These are phyloP conservation scores for Coelinius sp. DNA, from an alignment of 2,888 invertebrate species.

Conservation along the genomic window DNA sequence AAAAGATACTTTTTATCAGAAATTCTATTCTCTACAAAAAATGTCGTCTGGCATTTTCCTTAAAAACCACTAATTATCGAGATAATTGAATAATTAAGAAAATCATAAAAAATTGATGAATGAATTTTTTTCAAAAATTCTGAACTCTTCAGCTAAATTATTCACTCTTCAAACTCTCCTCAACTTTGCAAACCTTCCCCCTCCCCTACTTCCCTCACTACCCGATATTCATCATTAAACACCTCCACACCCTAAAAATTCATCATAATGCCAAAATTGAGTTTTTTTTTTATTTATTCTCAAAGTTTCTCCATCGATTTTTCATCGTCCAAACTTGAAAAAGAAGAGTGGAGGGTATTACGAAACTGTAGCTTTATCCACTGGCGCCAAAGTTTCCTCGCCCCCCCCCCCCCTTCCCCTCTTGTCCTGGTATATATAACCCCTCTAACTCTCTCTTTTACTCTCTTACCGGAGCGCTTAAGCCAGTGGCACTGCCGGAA, in stretches of 20 bases:
- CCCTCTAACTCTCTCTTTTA: slow-evolving; percentile 49
- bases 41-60: too few relatives aligned
- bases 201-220: neutral
- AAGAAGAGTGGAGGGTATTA: slow-evolving; percentile 20
- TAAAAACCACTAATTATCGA: too few relatives aligned
- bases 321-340: slow-evolving; percentile 5
- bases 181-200: neutral
- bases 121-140: neutral
- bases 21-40: too few relatives aligned
- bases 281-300: neutral
- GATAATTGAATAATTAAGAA: slow-evolving; percentile 7
- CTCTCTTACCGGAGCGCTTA: slow-evolving; percentile 58
- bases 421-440: slow-evolving; percentile 10
- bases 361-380: slow-evolving; percentile 33
- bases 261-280: slow-evolving; percentile 22
- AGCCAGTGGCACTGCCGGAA: slow-evolving; percentile 69
- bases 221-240: slow-evolving; percentile 16
- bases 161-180: neutral
- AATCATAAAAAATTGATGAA: neutral
- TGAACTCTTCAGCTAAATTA: neutral
- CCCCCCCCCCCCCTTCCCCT: slow-evolving; percentile 18
- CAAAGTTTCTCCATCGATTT: slow-evolving; percentile 3
- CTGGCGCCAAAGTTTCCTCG: slow-evolving; percentile 43
- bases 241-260: neutral
- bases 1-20: too few relatives aligned